phyloP scores from a whole-genome alignment of 2,113 vertebrate genomes.

The Myrmecobius fasciatus region DNA sequence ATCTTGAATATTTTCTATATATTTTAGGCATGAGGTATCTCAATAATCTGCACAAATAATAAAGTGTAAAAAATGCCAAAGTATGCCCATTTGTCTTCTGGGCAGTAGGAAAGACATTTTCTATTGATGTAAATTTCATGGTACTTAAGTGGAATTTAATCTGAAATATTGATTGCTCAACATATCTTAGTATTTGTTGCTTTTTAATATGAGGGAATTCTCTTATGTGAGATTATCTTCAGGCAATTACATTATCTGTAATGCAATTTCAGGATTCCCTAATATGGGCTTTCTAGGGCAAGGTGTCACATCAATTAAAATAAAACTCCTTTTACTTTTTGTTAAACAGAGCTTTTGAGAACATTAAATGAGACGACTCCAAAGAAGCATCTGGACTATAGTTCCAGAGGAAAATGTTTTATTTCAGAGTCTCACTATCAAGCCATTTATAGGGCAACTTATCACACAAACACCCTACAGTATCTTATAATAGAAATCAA shows the following conservation, averaged over 20 bases:
- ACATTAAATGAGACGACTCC: slow-evolving; percentile 46
- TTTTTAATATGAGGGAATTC: neutral
- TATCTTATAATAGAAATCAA: slow-evolving; percentile 71
- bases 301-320: slow-evolving; percentile 29
- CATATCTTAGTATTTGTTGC: slow-evolving; percentile 16
- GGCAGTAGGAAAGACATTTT: neutral
- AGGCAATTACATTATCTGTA: neutral
- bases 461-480: slow-evolving; percentile 67
- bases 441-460: slow-evolving; percentile 67
- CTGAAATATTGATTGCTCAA: neutral
- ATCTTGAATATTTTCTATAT: neutral
- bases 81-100: neutral
- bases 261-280: neutral
- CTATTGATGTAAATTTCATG: neutral
- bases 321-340: neutral
- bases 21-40: neutral
- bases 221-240: neutral
- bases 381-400: slow-evolving; percentile 60
- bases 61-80: slow-evolving; percentile 19
- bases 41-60: neutral
- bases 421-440: slow-evolving; percentile 68
- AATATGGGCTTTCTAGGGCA: neutral
- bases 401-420: slow-evolving; percentile 54
- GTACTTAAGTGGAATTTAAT: neutral
- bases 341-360: slow-evolving; percentile 50